Conservation (phyloP, 2,797 vertebrate species). For the Cottoperca gobio region DNA sequence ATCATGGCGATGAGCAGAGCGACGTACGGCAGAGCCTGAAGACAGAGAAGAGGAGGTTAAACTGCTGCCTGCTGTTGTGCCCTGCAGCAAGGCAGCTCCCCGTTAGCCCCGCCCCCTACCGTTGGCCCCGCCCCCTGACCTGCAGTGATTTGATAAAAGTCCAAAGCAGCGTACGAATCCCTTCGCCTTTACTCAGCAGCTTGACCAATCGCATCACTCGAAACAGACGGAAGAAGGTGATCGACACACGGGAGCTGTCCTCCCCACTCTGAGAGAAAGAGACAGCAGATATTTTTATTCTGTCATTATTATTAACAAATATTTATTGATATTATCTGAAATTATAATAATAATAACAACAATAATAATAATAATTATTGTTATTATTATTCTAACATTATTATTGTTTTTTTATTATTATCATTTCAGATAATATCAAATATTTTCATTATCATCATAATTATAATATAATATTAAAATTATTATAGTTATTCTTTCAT, state of each 20-base stretch:
- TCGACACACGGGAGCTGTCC: constrained; percentile 96
- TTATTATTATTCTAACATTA: no score
- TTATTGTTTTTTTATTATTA: no score
- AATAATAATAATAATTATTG: no score
- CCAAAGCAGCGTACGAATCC: constrained; percentile 96
- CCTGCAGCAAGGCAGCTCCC: not conserved
- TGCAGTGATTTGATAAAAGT: constrained; percentile 98
- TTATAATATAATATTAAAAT: no score
- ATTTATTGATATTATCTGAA: no score
- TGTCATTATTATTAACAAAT: no score
- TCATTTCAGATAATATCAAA: no score
- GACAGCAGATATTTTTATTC: no score
- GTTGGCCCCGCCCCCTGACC: constrained; percentile 78
- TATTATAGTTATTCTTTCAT: no score
- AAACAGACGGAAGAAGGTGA: constrained; percentile 99
- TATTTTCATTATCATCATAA: no score
- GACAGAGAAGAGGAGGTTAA: constrained; percentile 16
- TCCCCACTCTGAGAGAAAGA: constrained; percentile 82
- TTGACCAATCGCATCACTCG: constrained; percentile 99
- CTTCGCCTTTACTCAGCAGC: constrained; percentile 97
- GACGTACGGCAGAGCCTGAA: constrained; percentile 94
- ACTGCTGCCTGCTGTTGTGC: not conserved
- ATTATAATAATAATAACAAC: no score
- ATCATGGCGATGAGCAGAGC: constrained; percentile 98
- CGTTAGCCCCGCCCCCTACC: not conserved